Evolutionary conservation across 2,888 invertebrate species (phyloP), one percentile per base, ranked within the genome.

Genomic region (Entomobrya multifasciata): DNA sequence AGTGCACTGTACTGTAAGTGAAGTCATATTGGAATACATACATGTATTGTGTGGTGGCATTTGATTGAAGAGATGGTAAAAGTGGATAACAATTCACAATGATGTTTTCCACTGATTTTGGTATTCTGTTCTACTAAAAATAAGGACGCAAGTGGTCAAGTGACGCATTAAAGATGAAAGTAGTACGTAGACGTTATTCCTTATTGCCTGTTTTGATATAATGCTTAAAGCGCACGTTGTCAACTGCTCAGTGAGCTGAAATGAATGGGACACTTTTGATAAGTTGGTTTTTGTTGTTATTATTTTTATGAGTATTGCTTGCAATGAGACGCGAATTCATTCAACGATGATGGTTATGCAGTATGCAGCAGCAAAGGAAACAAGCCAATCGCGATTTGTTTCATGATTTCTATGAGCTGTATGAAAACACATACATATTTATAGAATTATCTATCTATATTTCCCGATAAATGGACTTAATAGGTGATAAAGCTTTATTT

Each of bases 401-500:
- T 30, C 25, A 72, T n/a, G n/a, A n/a, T 52, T 30, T 72, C 11
- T 17, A n/a, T n/a, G n/a, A n/a, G n/a, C n/a, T 41, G 20, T 22
- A 20, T 36, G 36, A 6, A 36, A 8, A 8, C 36, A 36, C 36
- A 36, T 36, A 36, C 8, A 60, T 60, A 22, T 17, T 60, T 60
- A 22, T 60, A 20, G 20, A 5, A 65, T 65, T 13, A n/a, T 17
- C n/a, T n/a, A n/a, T 15, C 5, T 55, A 20, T 20, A 41, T 41
- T 67, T 41, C n/a, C 65, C 25, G 30, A 79, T 78, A 62, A 79
- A 67, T n/a, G 67, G 79, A 20, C 20, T 44, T 52, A 79, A 65
- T 79, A 52, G 67, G 36, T 67, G 79, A 79, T 67, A 79, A 79
- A 79, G 67, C 47, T 67, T 36, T 79, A 65, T 79, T 79, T 79